A percentile compares a stretch with the other conserved stretches of the same genome.
phyloP scores from a whole-genome alignment of 2,888 invertebrate genomes.

The Cremastinae sp. region DNA sequence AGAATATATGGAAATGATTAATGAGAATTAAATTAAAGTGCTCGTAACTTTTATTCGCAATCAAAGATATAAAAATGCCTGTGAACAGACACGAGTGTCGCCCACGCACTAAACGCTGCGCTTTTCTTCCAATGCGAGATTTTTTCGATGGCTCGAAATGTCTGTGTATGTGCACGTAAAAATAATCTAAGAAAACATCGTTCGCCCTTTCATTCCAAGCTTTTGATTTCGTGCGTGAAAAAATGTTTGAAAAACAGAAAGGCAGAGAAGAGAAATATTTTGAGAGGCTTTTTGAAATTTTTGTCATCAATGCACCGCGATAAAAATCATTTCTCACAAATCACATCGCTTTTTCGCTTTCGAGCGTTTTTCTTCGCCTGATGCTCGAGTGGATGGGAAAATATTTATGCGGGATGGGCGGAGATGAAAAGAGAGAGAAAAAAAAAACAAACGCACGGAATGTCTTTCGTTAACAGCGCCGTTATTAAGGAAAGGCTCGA shows the following conservation, averaged over 20 bases:
- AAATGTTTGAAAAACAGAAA: no score
- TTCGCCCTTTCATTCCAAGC: not conserved
- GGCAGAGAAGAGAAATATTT: not conserved
- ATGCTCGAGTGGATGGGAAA: constrained; percentile 16
- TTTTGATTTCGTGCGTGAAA: not conserved
- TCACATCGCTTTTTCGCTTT: constrained; percentile 40
- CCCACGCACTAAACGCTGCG: constrained; percentile 49
- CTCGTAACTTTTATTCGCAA: constrained; percentile 15
- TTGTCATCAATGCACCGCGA: constrained; percentile 3
- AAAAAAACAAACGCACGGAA: constrained; percentile 18
- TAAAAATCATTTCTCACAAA: constrained; percentile 19
- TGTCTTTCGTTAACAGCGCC: constrained; percentile 70
- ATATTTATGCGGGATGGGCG: constrained; percentile 20
- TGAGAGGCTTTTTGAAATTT: not conserved
- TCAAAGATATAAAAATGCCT: not conserved
- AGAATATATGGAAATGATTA: no score
- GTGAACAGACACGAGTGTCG: constrained; percentile 44
- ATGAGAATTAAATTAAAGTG: no score
- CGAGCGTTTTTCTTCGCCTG: constrained; percentile 25
- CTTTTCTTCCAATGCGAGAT: constrained; percentile 11
- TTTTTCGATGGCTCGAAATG: constrained; percentile 9
- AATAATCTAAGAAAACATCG: not conserved
- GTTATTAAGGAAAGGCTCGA: constrained; percentile 73
- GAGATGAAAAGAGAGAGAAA: constrained; percentile 18
- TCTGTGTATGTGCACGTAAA: not conserved